phyloP scores from a whole-genome alignment of 2,113 vertebrate genomes.

The Odocoileus hemionus region DNA sequence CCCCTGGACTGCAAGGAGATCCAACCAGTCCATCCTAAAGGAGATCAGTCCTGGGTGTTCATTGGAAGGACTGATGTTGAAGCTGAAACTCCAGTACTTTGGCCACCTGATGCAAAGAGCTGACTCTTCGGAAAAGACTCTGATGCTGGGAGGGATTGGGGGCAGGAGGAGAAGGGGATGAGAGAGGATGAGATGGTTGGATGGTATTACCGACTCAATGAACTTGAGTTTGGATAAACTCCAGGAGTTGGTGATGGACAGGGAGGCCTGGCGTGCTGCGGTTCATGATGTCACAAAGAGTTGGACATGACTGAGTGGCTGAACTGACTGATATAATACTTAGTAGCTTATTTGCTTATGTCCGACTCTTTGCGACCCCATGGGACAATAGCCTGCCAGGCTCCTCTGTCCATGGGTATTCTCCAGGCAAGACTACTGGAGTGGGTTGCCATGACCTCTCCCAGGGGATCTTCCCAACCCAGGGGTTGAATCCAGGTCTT shows the following conservation, averaged over 20 bases:
- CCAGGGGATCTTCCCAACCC: background rate
- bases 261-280: background rate
- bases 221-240: background rate
- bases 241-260: background rate
- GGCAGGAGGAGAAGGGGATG: no score
- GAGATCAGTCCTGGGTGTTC: no score
- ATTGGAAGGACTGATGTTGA: no score
- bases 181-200: background rate
- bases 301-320: accelerated
- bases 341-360: background rate
- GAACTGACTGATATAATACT: background rate
- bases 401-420: background rate
- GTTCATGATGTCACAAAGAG: background rate
- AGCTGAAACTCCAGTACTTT: no score
- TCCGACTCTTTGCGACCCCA: background rate
- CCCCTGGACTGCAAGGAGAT: no score
- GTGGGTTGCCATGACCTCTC: background rate
- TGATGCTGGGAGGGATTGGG: background rate
- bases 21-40: no score
- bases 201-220: background rate
- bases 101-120: no score
- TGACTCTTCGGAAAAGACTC: no score
- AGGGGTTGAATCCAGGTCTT: background rate
- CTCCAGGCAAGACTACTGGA: background rate
- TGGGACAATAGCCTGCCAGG: background rate